Evolutionary conservation across 2,888 invertebrate genomes (phyloP).

Genomic region (Boloria euphrosyne): DNA sequence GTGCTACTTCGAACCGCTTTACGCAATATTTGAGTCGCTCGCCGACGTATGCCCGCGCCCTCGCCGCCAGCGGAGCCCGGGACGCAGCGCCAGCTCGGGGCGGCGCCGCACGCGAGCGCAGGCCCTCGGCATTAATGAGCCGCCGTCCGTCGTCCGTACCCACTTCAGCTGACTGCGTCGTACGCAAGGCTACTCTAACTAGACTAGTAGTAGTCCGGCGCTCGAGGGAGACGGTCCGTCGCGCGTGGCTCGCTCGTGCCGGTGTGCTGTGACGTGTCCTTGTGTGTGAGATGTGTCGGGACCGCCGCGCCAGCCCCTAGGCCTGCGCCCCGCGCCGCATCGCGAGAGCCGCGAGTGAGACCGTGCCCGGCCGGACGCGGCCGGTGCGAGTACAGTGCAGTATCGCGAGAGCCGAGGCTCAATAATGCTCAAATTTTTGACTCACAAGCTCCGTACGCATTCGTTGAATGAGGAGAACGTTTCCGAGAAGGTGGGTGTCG

Average conservation of each 20-base stretch:
- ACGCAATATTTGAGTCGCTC: slow-evolving; percentile 57
- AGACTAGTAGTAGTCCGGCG: slow-evolving; percentile 75
- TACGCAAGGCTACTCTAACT: slow-evolving; percentile 77
- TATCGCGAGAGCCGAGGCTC: slow-evolving; percentile 74
- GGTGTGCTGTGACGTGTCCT: slow-evolving; percentile 49
- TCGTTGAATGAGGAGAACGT: slow-evolving; percentile 92
- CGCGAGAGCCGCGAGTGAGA: slow-evolving; percentile 33
- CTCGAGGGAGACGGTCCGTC: slow-evolving; percentile 60
- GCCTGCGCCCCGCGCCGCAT: slow-evolving; percentile 24
- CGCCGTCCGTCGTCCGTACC: slow-evolving; percentile 47
- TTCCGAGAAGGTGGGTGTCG: slow-evolving; percentile 87
- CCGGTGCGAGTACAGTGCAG: slow-evolving; percentile 54
- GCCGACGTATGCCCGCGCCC: slow-evolving; percentile 40
- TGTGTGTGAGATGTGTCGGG: slow-evolving; percentile 67
- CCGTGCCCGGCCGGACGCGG: slow-evolving; percentile 38
- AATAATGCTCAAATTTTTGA: slow-evolving; percentile 93
- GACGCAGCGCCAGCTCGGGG: slow-evolving; percentile 54
- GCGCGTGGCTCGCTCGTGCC: slow-evolving; percentile 48
- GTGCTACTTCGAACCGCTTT: slow-evolving; percentile 63
- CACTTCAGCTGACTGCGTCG: slow-evolving; percentile 82
- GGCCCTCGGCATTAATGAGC: slow-evolving; percentile 70
- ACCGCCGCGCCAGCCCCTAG: slow-evolving; percentile 60
- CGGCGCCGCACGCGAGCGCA: slow-evolving; percentile 52
- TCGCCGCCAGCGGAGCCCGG: slow-evolving; percentile 39
- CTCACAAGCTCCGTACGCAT: slow-evolving; percentile 92